phyloP scores from a whole-genome alignment of 2,113 vertebrate genomes.

The Pygoscelis antarcticus region DNA sequence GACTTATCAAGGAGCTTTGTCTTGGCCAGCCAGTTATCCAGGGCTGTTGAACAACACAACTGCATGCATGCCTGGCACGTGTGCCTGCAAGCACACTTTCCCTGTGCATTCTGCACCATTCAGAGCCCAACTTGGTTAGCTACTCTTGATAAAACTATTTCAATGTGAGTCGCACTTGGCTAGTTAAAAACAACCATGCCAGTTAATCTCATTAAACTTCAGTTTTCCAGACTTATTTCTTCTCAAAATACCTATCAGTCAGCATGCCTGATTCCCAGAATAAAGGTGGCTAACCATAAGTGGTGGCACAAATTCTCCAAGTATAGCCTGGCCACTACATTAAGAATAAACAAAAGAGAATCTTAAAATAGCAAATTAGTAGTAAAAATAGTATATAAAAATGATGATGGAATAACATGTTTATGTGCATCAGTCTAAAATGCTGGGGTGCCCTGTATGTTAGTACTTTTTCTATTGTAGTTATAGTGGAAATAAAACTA shows the following conservation, averaged over 20 bases:
- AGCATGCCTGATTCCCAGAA: accelerated
- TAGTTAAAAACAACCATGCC: neutral
- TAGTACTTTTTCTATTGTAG: neutral
- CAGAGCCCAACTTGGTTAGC: neutral
- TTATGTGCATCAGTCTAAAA: neutral
- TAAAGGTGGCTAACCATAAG: neutral
- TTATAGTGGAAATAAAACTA: neutral
- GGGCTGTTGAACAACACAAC: neutral
- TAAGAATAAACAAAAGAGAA: neutral
- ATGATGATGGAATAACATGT: neutral
- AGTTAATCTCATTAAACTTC: neutral
- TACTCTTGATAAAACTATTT: neutral
- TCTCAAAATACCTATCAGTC: neutral
- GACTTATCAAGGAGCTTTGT: neutral
- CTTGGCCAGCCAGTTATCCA: neutral
- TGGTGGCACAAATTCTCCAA: neutral
- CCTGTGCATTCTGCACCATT: neutral
- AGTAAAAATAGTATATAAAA: neutral
- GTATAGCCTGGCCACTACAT: neutral
- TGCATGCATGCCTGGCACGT: accelerated
- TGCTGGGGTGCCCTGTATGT: neutral
- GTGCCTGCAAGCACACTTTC: neutral
- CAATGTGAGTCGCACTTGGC: neutral
- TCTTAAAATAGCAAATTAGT: neutral
- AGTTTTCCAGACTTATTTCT: neutral